Conservation (phyloP, 2,888 invertebrate genomes). For the Liodrosophila aerea region DNA sequence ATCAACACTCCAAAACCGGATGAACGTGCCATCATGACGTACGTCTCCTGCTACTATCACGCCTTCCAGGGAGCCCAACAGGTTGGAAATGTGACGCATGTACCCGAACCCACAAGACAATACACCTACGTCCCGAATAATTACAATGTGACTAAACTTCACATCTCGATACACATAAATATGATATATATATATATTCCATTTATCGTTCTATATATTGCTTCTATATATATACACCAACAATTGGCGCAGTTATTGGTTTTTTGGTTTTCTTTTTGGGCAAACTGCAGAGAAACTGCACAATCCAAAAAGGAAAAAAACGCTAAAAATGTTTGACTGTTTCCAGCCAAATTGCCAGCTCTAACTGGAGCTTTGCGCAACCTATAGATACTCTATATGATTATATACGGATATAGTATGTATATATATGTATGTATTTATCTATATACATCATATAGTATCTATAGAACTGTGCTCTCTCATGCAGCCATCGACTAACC, state of each 20-base stretch:
- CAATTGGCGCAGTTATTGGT: slow-evolving; percentile 69
- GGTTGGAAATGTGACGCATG: slow-evolving; percentile 86
- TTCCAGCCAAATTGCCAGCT: background rate
- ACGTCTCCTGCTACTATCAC: slow-evolving; percentile 99
- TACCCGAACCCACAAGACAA: slow-evolving; percentile 83
- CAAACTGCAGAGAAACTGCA: slow-evolving; percentile 41
- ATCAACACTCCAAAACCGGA: slow-evolving; percentile 99
- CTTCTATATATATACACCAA: slow-evolving; percentile 25
- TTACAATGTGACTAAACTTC: slow-evolving; percentile 83
- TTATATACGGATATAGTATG: slow-evolving; percentile 1
- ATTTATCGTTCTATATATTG: slow-evolving; percentile 54
- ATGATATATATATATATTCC: slow-evolving; percentile 50
- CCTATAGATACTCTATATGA: slow-evolving; percentile 11
- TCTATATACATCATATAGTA: background rate
- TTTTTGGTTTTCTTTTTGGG: slow-evolving; percentile 64
- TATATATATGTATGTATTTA: too few relatives aligned
- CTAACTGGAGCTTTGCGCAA: slow-evolving; percentile 3
- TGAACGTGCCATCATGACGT: slow-evolving; percentile 99
- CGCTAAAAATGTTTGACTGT: too few relatives aligned
- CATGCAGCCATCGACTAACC: slow-evolving; percentile 27
- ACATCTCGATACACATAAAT: slow-evolving; percentile 82
- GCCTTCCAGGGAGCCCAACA: slow-evolving; percentile 99
- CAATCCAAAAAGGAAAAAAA: slow-evolving; percentile 7
- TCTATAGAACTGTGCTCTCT: slow-evolving; percentile 9
- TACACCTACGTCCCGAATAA: slow-evolving; percentile 83